phyloP scores from a whole-genome alignment of 2,888 invertebrate genomes.

The Trichogramma evanescens region DNA sequence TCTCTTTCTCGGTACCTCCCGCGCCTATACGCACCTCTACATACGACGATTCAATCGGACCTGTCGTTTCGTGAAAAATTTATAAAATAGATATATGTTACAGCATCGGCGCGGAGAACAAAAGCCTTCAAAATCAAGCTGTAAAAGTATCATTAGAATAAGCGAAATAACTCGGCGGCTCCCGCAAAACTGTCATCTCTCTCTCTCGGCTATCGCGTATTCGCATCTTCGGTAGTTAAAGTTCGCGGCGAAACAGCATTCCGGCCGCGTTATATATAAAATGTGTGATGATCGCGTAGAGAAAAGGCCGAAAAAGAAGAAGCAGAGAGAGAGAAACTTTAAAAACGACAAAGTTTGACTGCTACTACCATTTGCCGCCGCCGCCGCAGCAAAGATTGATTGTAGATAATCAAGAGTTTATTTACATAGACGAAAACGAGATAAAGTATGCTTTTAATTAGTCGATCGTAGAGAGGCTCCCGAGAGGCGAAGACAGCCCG shows the following conservation, averaged over 20 bases:
- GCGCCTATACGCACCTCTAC: too few relatives aligned
- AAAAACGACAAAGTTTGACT: background rate
- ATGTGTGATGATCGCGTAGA: background rate
- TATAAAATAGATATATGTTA: too few relatives aligned
- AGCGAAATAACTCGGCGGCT: too few relatives aligned
- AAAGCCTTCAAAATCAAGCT: too few relatives aligned
- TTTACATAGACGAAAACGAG: conserved; percentile 4
- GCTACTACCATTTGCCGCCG: conserved; percentile 6
- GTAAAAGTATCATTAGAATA: too few relatives aligned
- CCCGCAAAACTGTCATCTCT: background rate
- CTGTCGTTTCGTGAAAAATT: too few relatives aligned
- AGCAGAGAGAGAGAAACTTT: background rate
- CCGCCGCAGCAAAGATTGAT: conserved; percentile 18
- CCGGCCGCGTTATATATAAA: conserved; percentile 12
- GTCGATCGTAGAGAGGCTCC: conserved; percentile 8
- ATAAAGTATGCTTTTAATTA: conserved; percentile 24
- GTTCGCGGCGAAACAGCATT: conserved; percentile 18
- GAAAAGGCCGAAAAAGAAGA: conserved; percentile 1
- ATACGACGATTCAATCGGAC: too few relatives aligned
- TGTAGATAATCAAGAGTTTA: conserved; percentile 19
- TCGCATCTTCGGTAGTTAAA: conserved; percentile 21
- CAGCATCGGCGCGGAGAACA: too few relatives aligned
- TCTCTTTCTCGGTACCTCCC: too few relatives aligned
- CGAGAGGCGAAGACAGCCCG: conserved; percentile 3
- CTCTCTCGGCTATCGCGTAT: conserved; percentile 7